Evolutionary conservation across 23 tunicate species (phyloP), one percentile per base, ranked within the genome.

Genomic region (Oikopleura vanhoeffeni): DNA sequence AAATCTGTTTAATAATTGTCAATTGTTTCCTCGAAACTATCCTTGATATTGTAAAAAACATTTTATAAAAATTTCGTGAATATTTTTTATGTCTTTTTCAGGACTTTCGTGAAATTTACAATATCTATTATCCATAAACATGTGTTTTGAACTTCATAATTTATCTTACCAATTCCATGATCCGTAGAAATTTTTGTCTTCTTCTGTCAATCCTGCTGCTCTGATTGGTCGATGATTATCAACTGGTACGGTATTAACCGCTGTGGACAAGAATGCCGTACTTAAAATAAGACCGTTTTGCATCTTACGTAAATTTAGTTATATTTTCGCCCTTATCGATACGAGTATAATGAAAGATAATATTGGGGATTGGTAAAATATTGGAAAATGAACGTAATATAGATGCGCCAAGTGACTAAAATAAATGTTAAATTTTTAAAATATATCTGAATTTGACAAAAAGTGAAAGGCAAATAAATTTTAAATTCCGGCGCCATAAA

Each of bases 131-230:
- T n/a, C n/a, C n/a, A n/a, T n/a, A n/a, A n/a, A n/a, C n/a, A n/a
- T n/a, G n/a, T n/a, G n/a, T n/a, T n/a, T n/a, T n/a, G n/a, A n/a
- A n/a, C n/a, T n/a, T n/a, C n/a, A n/a, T n/a, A n/a, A n/a, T n/a
- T n/a, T 24, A 49, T 8, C 64, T 49, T 49, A 71, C 79, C 79
- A 71, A 30, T 71, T 38, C 79, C 79, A 71, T 13, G 79, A 71
- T 18, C 79, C 79, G 32, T 71, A 71, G 38, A 71, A 71, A 2
- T 30, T 30, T 30, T 71, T 71, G 27, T 71, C 79, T 2, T 18
- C 27, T 2, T 18, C 34, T 2, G 27, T 32, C 36, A 71, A 18
- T 28, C 79, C 79, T 24, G 27, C 4, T 30, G 34, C 34, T 18
- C 79, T 33, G 2, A 24, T 30, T 38, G 36, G 38, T 33, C 3